Conservation (phyloP, 2,888 invertebrate genomes). For the Protophormia terraenovae region DNA sequence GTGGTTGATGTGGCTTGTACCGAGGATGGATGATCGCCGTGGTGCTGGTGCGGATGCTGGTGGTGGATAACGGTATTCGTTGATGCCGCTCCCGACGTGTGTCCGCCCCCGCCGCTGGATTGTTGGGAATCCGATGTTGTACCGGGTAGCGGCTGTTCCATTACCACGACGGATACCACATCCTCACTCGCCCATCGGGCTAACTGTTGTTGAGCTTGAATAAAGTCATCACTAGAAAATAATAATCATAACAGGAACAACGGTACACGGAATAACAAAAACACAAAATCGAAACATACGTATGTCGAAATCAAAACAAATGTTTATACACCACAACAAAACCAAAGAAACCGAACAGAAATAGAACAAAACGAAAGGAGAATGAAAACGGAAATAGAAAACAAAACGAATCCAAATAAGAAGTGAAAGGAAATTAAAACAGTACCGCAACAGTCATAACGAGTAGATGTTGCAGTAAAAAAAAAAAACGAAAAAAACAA, state of each 20-base stretch:
- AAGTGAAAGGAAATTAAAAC: slow-evolving; percentile 19
- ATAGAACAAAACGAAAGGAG: slow-evolving; percentile 8
- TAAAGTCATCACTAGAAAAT: slow-evolving; percentile 98
- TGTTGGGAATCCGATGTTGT: slow-evolving; percentile 81
- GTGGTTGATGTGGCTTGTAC: slow-evolving; percentile 73
- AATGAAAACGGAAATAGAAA: neutral
- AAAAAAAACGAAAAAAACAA: slow-evolving; percentile 2
- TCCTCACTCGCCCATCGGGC: slow-evolving; percentile 97
- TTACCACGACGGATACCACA: slow-evolving; percentile 84
- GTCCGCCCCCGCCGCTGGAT: slow-evolving; percentile 83
- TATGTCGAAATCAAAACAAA: slow-evolving; percentile 44
- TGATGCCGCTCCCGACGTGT: slow-evolving; percentile 83
- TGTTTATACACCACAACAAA: slow-evolving; percentile 54
- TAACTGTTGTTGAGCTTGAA: slow-evolving; percentile 98
- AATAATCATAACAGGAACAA: slow-evolving; percentile 89
- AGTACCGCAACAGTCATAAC: slow-evolving; percentile 40
- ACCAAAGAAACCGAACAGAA: slow-evolving; percentile 40
- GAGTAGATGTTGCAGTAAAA: slow-evolving; percentile 36
- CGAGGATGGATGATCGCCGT: slow-evolving; percentile 80
- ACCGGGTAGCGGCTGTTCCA: slow-evolving; percentile 80
- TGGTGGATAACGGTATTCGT: slow-evolving; percentile 82
- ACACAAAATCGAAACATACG: slow-evolving; percentile 66
- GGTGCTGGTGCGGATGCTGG: slow-evolving; percentile 80
- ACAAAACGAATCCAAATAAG: neutral
- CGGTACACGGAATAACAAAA: slow-evolving; percentile 82